A percentile compares a stretch with the other conserved stretches of the same genome.
Evolutionary conservation across 1,140 invertebrate species (phyloP).

Genomic region (Anastatus disparis): DNA sequence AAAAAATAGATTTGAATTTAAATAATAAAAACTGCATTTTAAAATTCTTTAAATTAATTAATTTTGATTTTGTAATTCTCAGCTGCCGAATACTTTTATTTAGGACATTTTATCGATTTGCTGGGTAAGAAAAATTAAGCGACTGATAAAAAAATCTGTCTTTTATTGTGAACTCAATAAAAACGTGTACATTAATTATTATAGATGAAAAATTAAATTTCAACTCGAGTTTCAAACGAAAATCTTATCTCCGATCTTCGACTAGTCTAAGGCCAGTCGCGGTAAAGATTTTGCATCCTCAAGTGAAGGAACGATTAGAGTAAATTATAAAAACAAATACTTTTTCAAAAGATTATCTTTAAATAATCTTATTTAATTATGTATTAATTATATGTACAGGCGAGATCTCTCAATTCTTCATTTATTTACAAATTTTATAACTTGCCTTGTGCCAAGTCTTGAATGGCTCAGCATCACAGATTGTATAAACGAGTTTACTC

Average conservation of each 20-base stretch:
- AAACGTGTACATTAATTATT: no score
- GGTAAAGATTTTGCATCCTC: constrained; percentile 66
- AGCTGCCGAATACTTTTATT: constrained; percentile 43
- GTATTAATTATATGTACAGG: constrained; percentile 43
- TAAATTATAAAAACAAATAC: constrained; percentile 23
- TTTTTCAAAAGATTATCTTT: no score
- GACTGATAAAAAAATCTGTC: neutral
- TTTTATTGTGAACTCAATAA: no score
- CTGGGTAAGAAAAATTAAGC: constrained; percentile 34
- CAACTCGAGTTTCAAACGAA: neutral
- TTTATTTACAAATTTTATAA: constrained; percentile 51
- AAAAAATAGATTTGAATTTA: neutral
- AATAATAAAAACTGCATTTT: neutral
- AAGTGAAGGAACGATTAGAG: constrained; percentile 55
- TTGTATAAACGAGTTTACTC: constrained; percentile 67
- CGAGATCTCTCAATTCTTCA: constrained; percentile 64
- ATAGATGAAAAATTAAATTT: no score
- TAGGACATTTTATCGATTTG: constrained; percentile 27
- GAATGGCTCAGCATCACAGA: constrained; percentile 66
- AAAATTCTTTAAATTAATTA: neutral
- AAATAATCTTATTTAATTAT: no score
- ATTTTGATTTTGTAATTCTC: constrained; percentile 26
- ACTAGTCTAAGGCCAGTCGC: constrained; percentile 53
- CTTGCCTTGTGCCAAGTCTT: constrained; percentile 58
- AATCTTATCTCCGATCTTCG: neutral